phyloP scores from a whole-genome alignment of 2,113 vertebrate species.

The Spilogale gracilis region DNA sequence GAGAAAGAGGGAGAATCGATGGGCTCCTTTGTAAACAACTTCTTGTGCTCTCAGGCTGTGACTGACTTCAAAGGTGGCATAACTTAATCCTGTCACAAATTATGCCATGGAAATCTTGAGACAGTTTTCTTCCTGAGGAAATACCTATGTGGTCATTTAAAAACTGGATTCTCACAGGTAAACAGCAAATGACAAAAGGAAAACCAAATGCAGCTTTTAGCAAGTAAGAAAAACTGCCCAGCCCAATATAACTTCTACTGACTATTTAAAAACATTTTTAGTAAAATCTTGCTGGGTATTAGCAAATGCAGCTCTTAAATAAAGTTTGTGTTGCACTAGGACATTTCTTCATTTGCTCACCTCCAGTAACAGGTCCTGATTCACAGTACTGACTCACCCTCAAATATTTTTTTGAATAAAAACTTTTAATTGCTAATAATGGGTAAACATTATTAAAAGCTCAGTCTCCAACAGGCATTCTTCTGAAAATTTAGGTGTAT shows the following conservation, averaged over 20 bases:
- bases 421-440: constrained; percentile 51
- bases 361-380: not conserved
- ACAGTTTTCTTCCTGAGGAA: constrained; percentile 65
- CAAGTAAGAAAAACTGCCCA: constrained; percentile 16
- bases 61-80: constrained; percentile 84
- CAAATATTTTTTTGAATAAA: constrained; percentile 40
- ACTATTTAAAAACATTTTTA: constrained; percentile 7
- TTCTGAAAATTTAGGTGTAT: constrained; percentile 17
- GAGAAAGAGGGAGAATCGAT: constrained; percentile 91
- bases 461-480: constrained; percentile 36
- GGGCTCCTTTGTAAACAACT: constrained; percentile 92
- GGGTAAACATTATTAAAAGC: not conserved
- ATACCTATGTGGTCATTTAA: not conserved
- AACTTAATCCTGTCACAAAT: constrained; percentile 85
- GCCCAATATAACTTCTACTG: not conserved
- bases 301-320: constrained; percentile 4
- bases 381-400: not conserved
- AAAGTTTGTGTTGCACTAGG: not conserved
- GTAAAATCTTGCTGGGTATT: not conserved
- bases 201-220: not conserved
- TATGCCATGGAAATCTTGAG: constrained; percentile 55
- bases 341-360: not conserved
- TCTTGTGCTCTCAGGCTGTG: constrained; percentile 90
- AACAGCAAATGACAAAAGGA: constrained; percentile 38
- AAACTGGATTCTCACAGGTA: constrained; percentile 40